phyloP scores from a whole-genome alignment of 2,113 vertebrate species.

The Sinocyclocheilus grahami region DNA sequence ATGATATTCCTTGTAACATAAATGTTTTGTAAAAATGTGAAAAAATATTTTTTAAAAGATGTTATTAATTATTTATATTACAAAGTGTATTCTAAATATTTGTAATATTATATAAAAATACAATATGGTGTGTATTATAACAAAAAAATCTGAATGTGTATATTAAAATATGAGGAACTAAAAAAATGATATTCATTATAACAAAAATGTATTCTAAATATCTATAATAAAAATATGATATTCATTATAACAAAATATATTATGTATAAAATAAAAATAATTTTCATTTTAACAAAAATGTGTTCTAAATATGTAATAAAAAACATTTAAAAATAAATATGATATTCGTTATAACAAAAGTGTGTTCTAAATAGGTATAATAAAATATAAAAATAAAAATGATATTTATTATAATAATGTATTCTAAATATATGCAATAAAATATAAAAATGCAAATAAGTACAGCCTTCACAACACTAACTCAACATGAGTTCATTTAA shows the following conservation, averaged over 20 bases:
- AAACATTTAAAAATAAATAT: background rate
- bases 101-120: background rate
- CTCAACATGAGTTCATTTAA: no score
- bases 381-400: background rate
- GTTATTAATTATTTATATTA: background rate
- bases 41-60: no score
- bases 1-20: background rate
- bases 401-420: background rate
- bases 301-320: background rate
- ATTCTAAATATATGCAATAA: background rate
- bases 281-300: no score
- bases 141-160: background rate
- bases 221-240: background rate
- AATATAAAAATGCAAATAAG: background rate
- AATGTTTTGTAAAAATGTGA: background rate
- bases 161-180: background rate
- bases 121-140: background rate
- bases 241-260: background rate
- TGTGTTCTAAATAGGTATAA: background rate
- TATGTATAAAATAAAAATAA: no score
- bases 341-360: background rate
- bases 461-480: no score
- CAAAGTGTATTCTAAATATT: background rate
- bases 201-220: no score
- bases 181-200: background rate